These are phyloP conservation scores for Anastatus disparis DNA, from an alignment of 1,140 invertebrate genomes.

Conservation along the genomic window DNA sequence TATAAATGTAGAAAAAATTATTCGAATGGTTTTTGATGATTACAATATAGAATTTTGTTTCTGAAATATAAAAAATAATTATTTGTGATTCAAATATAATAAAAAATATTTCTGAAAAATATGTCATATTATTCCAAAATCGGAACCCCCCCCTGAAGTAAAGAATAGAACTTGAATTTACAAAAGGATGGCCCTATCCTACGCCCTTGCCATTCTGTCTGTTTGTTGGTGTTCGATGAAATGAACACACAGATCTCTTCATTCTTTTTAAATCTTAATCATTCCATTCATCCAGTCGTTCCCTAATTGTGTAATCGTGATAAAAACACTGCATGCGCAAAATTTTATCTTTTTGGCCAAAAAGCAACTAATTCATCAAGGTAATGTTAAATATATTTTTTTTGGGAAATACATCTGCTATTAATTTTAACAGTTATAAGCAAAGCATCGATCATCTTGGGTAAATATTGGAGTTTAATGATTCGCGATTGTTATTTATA, in stretches of 20 bases:
- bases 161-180: conserved; percentile 45
- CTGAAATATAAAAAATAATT: background rate
- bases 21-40: too few species aligned
- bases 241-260: conserved; percentile 35
- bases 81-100: too few species aligned
- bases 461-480: conserved; percentile 13
- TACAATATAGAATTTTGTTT: too few species aligned
- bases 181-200: conserved; percentile 63
- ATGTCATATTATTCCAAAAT: conserved; percentile 28
- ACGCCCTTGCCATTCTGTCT: conserved; percentile 65
- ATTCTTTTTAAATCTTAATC: conserved; percentile 22
- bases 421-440: conserved; percentile 21
- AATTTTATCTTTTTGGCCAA: conserved; percentile 23
- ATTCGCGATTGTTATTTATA: conserved; percentile 36
- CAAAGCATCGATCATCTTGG: conserved; percentile 41
- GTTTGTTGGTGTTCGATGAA: conserved; percentile 51
- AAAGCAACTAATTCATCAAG: conserved; percentile 11
- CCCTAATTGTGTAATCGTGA: conserved; percentile 20
- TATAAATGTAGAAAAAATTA: too few species aligned
- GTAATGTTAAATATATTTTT: background rate
- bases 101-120: conserved; percentile 1
- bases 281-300: conserved; percentile 24
- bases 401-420: conserved; percentile 2
- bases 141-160: background rate
- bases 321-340: conserved; percentile 39